Evolutionary conservation across 2,113 vertebrate genomes (phyloP).

Genomic region (Ceratotherium simum): DNA sequence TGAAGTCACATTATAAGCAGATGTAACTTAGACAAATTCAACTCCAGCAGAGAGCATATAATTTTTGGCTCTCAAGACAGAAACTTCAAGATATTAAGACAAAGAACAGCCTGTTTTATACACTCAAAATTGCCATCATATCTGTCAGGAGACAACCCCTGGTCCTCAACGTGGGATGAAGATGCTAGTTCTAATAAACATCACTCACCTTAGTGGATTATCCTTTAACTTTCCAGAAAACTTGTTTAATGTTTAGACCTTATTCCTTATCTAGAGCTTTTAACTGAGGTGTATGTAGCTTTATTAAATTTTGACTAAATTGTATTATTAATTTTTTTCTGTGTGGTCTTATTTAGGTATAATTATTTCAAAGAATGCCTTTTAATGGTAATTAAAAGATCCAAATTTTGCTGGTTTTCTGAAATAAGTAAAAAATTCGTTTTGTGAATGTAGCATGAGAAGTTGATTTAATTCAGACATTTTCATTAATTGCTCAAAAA

Average conservation of each 20-base stretch:
- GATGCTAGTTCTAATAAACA: not conserved
- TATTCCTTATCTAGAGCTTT: not conserved
- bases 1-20: not conserved
- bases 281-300: not conserved
- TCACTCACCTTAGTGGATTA: not conserved
- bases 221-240: not conserved
- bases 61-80: not conserved
- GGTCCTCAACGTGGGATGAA: not conserved
- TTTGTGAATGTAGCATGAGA: not conserved
- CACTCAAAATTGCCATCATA: not conserved
- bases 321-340: conserved; percentile 6
- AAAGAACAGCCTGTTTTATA: not conserved
- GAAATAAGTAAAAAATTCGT: conserved; percentile 33
- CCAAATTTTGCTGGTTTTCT: conserved; percentile 15
- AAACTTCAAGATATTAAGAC: not conserved
- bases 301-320: conserved; percentile 34
- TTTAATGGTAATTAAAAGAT: not conserved
- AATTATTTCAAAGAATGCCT: conserved; percentile 49
- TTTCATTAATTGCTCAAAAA: conserved; percentile 59
- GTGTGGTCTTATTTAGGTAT: not conserved
- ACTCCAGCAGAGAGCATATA: not conserved
- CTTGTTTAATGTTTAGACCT: conserved; percentile 1
- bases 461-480: not conserved
- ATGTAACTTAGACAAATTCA: not conserved
- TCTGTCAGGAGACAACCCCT: not conserved